Evolutionary conservation across 2,797 vertebrate genomes (phyloP), one percentile per base, ranked within the genome.

Genomic region (Sebastes diaconus): DNA sequence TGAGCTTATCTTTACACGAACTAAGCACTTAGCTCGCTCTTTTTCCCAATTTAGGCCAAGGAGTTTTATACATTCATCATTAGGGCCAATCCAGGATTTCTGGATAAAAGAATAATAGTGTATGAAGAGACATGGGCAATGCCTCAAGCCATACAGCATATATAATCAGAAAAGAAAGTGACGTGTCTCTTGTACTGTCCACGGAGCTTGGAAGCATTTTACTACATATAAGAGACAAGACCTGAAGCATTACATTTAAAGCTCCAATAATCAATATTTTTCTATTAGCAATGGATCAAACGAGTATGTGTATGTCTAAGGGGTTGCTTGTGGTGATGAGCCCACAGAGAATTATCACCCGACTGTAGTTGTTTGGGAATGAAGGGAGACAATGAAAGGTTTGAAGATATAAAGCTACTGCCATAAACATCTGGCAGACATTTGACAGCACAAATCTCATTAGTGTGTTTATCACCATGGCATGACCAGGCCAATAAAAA

Each of bases 351-450:
- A 50, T 8, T 20, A 50, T 50, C 46, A 34, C 13, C 6, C 1
- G 1, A 25, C 30, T 69, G 24, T 14, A 25, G 25, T 32, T 57
- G n/a, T 65, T 60, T 9, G 24, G 20, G 24, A 67, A 29, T 24
- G 3, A 66, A 72, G 52, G 30, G 20, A 57, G 59, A 55, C 39
- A 32, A 20, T 27, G 4, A 30, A 50, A 50, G 46, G 50, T 54
- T 59, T 36, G 18, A 58, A 27, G 12, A 54, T 76, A 3, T 8
- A 55, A 22, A 67, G 36, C 20, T 9, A 16, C 30, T 69, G 36
- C 29, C 65, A 54, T 42, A 77, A 64, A 73, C 65, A 70, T n/a
- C 71, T 74, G 66, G 75, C 52, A 65, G 52, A 18, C 20, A 52
- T 60, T 57, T 70, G 13, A 72, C 27, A 14, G 25, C 54, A 75